These are phyloP conservation scores for Dysmachus trigonus DNA, from an alignment of 2,888 invertebrate genomes.

Conservation along the genomic window DNA sequence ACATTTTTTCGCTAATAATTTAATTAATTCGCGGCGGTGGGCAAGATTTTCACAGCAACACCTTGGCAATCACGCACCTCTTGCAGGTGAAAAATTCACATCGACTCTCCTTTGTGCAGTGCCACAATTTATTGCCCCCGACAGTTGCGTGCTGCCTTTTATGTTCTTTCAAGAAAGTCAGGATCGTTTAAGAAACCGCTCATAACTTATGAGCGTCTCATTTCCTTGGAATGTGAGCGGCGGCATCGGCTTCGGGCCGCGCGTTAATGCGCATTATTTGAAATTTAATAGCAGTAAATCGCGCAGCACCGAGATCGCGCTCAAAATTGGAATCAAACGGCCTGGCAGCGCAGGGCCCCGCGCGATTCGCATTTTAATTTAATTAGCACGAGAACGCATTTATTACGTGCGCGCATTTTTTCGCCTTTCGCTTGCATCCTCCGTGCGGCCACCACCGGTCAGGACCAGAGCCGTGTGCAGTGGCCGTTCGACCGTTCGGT, in stretches of 20 bases:
- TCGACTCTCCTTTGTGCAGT: neutral
- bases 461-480: neutral
- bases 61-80: conserved; percentile 28
- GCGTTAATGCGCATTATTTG: neutral
- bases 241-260: neutral
- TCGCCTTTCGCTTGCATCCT: neutral
- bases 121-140: conserved; percentile 22
- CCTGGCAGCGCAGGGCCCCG: neutral
- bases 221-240: conserved; percentile 1
- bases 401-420: conserved; percentile 10
- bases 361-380: conserved; percentile 12
- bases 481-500: neutral
- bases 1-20: conserved; percentile 29
- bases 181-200: neutral
- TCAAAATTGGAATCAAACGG: conserved; percentile 17
- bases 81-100: conserved; percentile 23
- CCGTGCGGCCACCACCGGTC: neutral
- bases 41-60: conserved; percentile 17
- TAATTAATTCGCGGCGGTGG: conserved; percentile 25
- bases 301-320: neutral
- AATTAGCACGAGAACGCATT: conserved; percentile 39
- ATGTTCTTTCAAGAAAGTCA: conserved; percentile 35
- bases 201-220: conserved; percentile 26
- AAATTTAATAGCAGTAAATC: conserved; percentile 16
- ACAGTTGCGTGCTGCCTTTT: conserved; percentile 13